These are phyloP conservation scores for Rhynchomys soricoides DNA, from an alignment of 2,113 vertebrate genomes.

Conservation along the genomic window DNA sequence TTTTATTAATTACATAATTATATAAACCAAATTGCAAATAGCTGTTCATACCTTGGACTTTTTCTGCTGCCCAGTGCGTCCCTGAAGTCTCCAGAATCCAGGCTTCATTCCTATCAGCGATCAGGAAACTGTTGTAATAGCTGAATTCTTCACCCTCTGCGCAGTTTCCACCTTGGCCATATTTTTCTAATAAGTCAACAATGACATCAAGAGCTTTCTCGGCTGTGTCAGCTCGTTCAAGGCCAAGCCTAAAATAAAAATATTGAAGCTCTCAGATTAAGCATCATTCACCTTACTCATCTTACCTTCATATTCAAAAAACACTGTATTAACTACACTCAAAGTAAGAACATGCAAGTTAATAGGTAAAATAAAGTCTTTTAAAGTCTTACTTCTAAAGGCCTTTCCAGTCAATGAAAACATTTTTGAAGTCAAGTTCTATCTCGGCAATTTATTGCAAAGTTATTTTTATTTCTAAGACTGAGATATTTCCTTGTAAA, in stretches of 20 bases:
- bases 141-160: conserved; percentile 92
- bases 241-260: conserved; percentile 91
- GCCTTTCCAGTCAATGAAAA: conserved; percentile 33
- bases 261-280: conserved; percentile 55
- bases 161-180: conserved; percentile 96
- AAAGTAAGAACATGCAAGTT: conserved; percentile 54
- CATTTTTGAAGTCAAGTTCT: conserved; percentile 20
- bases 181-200: conserved; percentile 91
- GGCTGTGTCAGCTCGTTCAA: conserved; percentile 95
- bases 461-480: conserved; percentile 51
- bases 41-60: conserved; percentile 86
- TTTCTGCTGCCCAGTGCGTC: conserved; percentile 96
- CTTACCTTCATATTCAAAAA: conserved; percentile 55
- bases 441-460: conserved; percentile 14
- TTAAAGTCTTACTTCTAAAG: conserved; percentile 40
- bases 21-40: conserved; percentile 27
- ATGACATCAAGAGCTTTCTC: conserved; percentile 93
- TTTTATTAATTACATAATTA: conserved; percentile 63
- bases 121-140: conserved; percentile 98
- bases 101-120: conserved; percentile 94
- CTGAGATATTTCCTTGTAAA: conserved; percentile 47
- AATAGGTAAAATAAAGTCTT: conserved; percentile 41
- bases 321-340: conserved; percentile 20
- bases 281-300: conserved; percentile 49
- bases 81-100: conserved; percentile 97